Evolutionary conservation across 1,140 invertebrate genomes (phyloP), one percentile per base, ranked within the genome.

Genomic region (Neomicropteryx cornuta): DNA sequence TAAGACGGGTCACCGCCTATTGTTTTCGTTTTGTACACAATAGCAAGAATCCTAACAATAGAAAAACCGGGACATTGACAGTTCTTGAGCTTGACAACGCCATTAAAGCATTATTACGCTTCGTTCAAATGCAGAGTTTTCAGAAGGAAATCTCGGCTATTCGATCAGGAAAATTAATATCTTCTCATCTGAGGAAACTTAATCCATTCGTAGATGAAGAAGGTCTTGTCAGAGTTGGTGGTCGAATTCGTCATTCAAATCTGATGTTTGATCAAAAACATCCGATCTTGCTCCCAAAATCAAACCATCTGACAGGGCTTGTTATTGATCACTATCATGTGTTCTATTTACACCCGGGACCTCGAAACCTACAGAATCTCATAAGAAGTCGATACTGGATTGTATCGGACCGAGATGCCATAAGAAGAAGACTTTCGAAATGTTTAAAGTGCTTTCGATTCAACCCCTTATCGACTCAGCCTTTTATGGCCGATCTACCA

Each of bases 181-280:
- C n/a, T n/a, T n/a, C n/a, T n/a, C n/a, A n/a, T n/a, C n/a, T n/a
- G n/a, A n/a, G n/a, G n/a, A 45, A 42, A 19, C 43, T 46, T 5
- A 42, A 43, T 27, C 51, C 51, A 1, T 46, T 50, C 33, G 8
- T 53, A 2, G 49, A 50, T 33, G 27, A 32, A n/a, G 22, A 35
- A 6, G 42, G 38, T 38, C 30, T 54, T 2, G 37, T 54, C 8
- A 43, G 50, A 33, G 47, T 51, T 43, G 49, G 49, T 33, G 47
- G 51, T 17, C 18, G 40, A 13, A 5, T 45, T 39, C n/a, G 8
- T n/a, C 23, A 13, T 8, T 27, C 23, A 27, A 13, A 13, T 8
- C 23, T 27, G 13, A 13, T 8, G 13, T 27, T 8, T 13, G 23
- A 27, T 8, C 23, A 27, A 27, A 27, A 27, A 13, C 23, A 27